Evolutionary conservation across 1,140 invertebrate species (phyloP), one percentile per base, ranked within the genome.

Genomic region (Mycetomoellerius zeteki): DNA sequence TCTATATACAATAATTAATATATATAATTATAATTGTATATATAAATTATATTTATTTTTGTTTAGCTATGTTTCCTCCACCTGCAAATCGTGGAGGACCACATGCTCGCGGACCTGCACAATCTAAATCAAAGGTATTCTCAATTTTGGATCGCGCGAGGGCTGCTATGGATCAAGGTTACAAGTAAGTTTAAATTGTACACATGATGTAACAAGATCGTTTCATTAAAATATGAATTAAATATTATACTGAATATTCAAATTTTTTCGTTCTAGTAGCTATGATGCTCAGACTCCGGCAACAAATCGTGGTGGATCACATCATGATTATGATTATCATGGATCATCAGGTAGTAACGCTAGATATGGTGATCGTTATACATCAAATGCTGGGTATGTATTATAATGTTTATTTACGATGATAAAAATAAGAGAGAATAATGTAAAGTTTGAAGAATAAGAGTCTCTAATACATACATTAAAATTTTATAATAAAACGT

Each of bases 141-240:
- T 98, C 97, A 60, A 98, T 98, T 88, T 95, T 98, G 85, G 98
- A 98, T 94, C 96, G 97, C 76, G 98, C 98, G 0, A 95, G 97
- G 77, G 96, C 96, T 43, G 97, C 97, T 16, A 98, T 98, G 97
- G 97, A 98, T 93, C 96, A 97, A 91, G 96, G 96, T 78, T 97
- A 97, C 86, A 96, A 96, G 96, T 97, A 91, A 94, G 94, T 86
- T 76, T 52, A 47, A 50, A 10, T 50, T 30, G 0, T 56, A 14
- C 5, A 54, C 47, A 33, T 43, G 33, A 54, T 65, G 14, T 60
- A 76, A 47, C 14, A 54, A 37, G 21, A 58, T 76, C 3, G 21
- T 16, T 85, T 12, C 4, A 62, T 19, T 60, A 33, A 16, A 14
- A 56, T 65, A 10, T 30, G 52, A 24, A 24, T 47, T 19, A 65